Percentiles rank a stretch among this genome's conserved stretches.
phyloP scores from a whole-genome alignment of 30 jellyfish, hydroid and myxozoan genomes.

The Aurelia sp. region DNA sequence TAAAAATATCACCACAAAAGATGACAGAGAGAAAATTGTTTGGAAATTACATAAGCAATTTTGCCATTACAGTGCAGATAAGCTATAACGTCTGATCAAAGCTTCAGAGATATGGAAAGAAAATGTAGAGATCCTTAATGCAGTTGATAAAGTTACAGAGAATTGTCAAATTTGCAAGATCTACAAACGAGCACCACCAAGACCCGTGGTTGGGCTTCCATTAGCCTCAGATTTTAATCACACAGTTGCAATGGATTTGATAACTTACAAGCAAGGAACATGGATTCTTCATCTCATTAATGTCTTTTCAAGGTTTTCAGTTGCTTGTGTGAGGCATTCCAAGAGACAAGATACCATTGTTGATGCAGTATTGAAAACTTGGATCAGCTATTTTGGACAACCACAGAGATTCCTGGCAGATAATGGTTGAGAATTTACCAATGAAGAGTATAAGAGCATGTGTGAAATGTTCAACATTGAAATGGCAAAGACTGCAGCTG shows the following conservation, averaged over 20 bases:
- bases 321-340: no score
- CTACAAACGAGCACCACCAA: slow-evolving; percentile 25
- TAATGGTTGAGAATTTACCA: slow-evolving; percentile 64
- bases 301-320: neutral
- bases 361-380: no score
- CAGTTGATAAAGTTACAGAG: neutral
- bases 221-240: neutral
- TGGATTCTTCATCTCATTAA: no score
- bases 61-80: slow-evolving; percentile 30
- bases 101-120: slow-evolving; percentile 6
- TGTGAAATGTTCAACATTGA: slow-evolving; percentile 38
- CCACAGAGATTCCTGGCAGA: slow-evolving; percentile 44
- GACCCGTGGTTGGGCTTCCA: slow-evolving; percentile 42
- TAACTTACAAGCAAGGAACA: no score
- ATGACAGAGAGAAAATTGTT: neutral
- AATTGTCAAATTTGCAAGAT: slow-evolving; percentile 7
- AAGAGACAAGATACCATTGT: no score
- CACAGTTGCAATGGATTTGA: neutral
- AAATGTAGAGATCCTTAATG: neutral
- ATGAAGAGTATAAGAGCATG: slow-evolving; percentile 26
- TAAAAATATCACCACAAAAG: no score
- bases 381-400: neutral
- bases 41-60: slow-evolving; percentile 31
- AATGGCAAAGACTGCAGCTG: slow-evolving; percentile 48
- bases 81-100: slow-evolving; percentile 1